Evolutionary conservation across 2,797 vertebrate species (phyloP), one percentile per base, ranked within the genome.

Genomic region (Helarctos malayanus): DNA sequence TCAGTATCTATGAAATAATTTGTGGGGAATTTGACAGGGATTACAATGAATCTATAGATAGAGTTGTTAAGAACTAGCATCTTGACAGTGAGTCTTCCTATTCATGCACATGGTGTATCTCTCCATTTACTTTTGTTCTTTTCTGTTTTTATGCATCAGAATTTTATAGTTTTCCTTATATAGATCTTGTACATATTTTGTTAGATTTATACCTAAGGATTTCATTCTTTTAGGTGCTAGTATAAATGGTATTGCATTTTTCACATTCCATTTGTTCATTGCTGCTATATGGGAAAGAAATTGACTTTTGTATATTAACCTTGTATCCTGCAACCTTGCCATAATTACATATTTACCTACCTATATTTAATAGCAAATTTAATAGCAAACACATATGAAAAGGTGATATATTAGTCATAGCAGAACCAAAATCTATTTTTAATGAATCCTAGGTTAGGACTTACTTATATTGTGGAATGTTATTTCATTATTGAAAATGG

Each of bases 401-500:
- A 73, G 25, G 9, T 41, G 11, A 47, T 45, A 59, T 54, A 54
- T 27, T 76, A 32, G 18, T 19, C 15, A 69, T n/a, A 11, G 1
- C 21, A 76, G 63, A 89, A 75, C 21, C 7, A 94, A 85, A 81
- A 61, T 13, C 23, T 85, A 45, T 41, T 85, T 80, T 95, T 54
- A 54, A 27, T 89, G 18, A 75, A 65, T 69, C 10, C 4, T 85
- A 68, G 9, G 5, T 89, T 41, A 68, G 61, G 41, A 81, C 29
- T 83, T 81, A 92, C 5, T 83, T 80, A 59, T 68, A 79, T 38
- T 73, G 16, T 47, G 23, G 35, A 89, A 78, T 29, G 4, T 59
- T 59, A 41, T 91, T 88, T 73, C 8, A 63, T 79, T 76, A 41
- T 91, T 75, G 41, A 85, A 83, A 75, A 93, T 75, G 56, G n/a